A percentile compares a stretch with the other conserved stretches of the same genome.
These are phyloP conservation scores for Ciona savignyi DNA, from an alignment of 23 tunicate species.

Conservation along the genomic window DNA sequence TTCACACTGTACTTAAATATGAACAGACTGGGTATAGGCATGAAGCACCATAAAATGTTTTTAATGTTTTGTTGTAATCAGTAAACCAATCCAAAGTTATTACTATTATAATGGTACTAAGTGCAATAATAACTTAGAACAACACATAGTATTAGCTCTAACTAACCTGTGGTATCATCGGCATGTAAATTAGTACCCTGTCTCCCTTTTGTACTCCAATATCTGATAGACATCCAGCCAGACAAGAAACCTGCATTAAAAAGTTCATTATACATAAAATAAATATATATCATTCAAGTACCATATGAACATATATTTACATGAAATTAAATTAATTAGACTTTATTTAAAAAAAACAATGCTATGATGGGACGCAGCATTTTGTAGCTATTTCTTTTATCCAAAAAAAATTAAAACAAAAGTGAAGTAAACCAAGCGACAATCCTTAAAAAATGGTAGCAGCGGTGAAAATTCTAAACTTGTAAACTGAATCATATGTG, in stretches of 20 bases:
- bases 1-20: too few species aligned
- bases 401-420: not conserved
- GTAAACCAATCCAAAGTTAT: too few species aligned
- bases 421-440: too few species aligned
- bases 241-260: constrained; percentile 55
- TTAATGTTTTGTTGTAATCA: too few species aligned
- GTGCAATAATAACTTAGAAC: too few species aligned
- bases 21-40: too few species aligned
- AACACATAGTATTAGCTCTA: too few species aligned
- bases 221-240: constrained; percentile 77
- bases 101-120: too few species aligned
- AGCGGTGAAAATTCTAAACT: too few species aligned
- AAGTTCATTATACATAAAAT: not conserved
- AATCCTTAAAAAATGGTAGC: too few species aligned
- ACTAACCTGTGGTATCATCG: constrained; percentile 89
- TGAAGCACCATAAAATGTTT: too few species aligned
- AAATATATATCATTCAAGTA: not conserved
- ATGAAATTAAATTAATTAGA: not conserved
- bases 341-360: not conserved
- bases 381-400: not conserved
- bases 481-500: too few species aligned
- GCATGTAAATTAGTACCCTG: constrained; percentile 88
- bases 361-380: not conserved
- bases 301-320: not conserved
- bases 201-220: constrained; percentile 78